Base-by-base conservation (phyloP, 2,113 vertebrate genomes). In the Microcebus murinus region DNA sequence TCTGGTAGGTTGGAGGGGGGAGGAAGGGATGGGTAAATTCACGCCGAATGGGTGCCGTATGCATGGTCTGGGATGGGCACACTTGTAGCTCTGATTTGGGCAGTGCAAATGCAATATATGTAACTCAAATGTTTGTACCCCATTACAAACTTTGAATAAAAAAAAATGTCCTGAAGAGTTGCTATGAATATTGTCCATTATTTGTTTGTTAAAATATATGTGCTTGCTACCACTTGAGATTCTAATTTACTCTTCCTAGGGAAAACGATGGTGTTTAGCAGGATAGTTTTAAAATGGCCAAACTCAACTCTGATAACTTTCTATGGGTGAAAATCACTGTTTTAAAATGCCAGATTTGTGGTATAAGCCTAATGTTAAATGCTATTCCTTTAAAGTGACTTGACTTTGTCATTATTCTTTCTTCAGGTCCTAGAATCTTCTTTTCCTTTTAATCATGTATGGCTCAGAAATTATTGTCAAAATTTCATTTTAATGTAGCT, bases 381-480 rank as follows among this genome's bases (percentile, higher is more conserved):
- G 48, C 21, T 70, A 14, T 65, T 95, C n/a, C 29, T 74, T 87
- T 63, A 70, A 68, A 93, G 27, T 84, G 50, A 90, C 29, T 83
- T 70, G 8, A 71, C 23, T 48, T 87, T 3, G 11, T 17, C 18
- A 0, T 80, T 61, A 67, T 76, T 81, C 4, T 70, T 80, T 36
- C 27, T 82, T 71, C 42, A 8, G 31, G 9, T 29, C 18, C 18
- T 57, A n/a, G 67, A 85, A 59, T 94, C 45, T 74, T 93, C 89
- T 90, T 83, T 87, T 31, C 36, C 76, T 86, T 34, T 52, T 36
- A 70, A 73, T 94, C 45, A 67, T 4, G 3, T 36, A 45, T 48
- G 70, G 18, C 17, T 94, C 55, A 42, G 70, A 77, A 92, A 95
- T 86, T 83, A 80, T 27, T 63, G 63, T 94, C 18, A 83, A 87